Conservation (phyloP, 2,113 vertebrate species). For the Rana temporaria region DNA sequence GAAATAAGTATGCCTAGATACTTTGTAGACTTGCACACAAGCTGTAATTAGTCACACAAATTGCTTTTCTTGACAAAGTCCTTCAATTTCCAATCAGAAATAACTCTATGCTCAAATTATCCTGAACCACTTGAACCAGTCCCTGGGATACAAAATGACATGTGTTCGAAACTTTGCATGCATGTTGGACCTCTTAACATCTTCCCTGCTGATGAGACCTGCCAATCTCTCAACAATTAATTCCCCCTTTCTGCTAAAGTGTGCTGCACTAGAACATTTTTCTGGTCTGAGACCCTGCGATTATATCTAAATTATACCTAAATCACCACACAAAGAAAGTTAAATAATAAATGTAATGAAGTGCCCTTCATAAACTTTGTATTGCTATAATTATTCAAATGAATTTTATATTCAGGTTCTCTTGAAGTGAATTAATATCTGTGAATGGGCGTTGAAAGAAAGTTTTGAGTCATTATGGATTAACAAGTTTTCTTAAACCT, state of each 20-base stretch:
- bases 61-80: constrained; percentile 46
- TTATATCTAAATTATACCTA: constrained; percentile 12
- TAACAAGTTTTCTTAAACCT: background rate
- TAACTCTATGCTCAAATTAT: constrained; percentile 41
- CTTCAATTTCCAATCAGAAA: constrained; percentile 48
- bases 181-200: constrained; percentile 40
- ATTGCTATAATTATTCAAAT: constrained; percentile 1
- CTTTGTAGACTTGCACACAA: constrained; percentile 30
- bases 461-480: background rate
- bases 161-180: constrained; percentile 28
- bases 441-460: background rate
- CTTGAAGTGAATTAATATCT: background rate
- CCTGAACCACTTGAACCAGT: constrained; percentile 30
- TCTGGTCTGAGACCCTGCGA: background rate
- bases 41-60: constrained; percentile 45
- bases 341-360: constrained; percentile 17
- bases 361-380: constrained; percentile 3
- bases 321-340: background rate
- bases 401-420: constrained; percentile 7
- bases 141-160: constrained; percentile 45
- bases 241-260: background rate
- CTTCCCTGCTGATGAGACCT: constrained; percentile 14
- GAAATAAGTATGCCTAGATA: constrained; percentile 21
- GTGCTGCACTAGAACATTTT: background rate
- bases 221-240: background rate